Percentiles rank a stretch among this genome's conserved stretches.
These are phyloP conservation scores for Cyrtonyx montezumae DNA, from an alignment of 2,113 vertebrate genomes.

Conservation along the genomic window DNA sequence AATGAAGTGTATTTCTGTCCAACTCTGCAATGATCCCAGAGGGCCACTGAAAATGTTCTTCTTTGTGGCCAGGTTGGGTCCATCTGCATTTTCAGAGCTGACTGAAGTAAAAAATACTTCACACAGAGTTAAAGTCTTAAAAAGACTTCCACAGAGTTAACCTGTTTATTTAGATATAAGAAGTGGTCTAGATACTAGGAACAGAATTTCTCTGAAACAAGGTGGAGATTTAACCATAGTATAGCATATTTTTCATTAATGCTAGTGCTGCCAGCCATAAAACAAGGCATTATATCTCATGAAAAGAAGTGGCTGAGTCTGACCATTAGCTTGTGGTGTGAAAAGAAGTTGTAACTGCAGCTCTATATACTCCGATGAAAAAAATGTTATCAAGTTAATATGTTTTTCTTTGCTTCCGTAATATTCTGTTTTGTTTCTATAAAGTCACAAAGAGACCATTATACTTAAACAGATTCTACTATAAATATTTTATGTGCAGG, in stretches of 20 bases:
- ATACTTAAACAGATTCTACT: not conserved
- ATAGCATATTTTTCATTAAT: not conserved
- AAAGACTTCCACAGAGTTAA: not conserved
- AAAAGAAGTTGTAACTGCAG: not conserved
- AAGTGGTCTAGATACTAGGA: not conserved
- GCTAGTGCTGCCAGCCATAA: not conserved
- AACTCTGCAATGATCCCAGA: not conserved
- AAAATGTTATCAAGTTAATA: not conserved
- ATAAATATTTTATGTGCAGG: not conserved
- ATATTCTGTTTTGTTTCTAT: not conserved
- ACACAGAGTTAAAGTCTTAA: no score
- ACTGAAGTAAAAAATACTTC: fast-evolving
- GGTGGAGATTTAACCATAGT: not conserved
- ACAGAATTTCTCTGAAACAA: not conserved
- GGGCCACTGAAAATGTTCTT: not conserved
- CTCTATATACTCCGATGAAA: not conserved
- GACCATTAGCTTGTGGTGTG: not conserved
- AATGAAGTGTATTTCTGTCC: not conserved
- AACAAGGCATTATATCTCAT: not conserved
- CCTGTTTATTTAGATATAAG: not conserved
- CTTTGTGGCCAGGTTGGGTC: not conserved
- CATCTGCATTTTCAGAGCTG: not conserved
- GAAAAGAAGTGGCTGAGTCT: not conserved
- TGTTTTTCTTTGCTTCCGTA: not conserved
- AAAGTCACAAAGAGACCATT: not conserved